Evolutionary conservation across 2,113 vertebrate species (phyloP).

Genomic region (Toxotes jaculatrix): DNA sequence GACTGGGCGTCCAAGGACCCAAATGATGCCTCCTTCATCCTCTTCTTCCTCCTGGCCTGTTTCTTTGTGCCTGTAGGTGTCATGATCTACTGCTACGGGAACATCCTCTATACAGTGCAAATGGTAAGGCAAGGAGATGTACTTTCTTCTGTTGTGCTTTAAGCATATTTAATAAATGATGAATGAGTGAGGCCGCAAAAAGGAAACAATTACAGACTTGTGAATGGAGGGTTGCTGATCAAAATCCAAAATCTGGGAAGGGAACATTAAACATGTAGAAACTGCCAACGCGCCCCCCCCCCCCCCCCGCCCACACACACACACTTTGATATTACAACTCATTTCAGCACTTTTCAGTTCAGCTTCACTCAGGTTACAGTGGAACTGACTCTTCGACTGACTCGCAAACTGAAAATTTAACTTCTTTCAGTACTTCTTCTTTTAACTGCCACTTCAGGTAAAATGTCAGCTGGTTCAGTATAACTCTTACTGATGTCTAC

Average conservation of each 20-base stretch:
- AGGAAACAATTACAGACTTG: neutral
- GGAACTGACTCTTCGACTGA: neutral
- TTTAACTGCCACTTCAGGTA: neutral
- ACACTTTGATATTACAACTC: neutral
- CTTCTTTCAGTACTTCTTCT: neutral
- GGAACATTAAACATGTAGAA: too few species aligned
- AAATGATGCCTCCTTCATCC: conserved; percentile 90
- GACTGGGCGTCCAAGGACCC: conserved; percentile 93
- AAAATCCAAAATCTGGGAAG: neutral
- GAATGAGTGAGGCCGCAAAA: neutral
- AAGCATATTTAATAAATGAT: conserved; percentile 11
- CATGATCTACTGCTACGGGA: conserved; percentile 94
- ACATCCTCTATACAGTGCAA: conserved; percentile 91
- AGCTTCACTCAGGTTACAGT: neutral
- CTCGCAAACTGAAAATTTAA: neutral
- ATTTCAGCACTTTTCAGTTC: neutral
- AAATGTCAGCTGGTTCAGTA: too few species aligned
- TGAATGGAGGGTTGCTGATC: conserved; percentile 13
- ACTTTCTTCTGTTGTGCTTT: neutral
- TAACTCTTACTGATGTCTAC: too few species aligned
- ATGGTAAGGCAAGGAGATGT: conserved; percentile 86
- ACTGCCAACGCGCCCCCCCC: too few species aligned
- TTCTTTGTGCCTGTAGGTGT: conserved; percentile 90
- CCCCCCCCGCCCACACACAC: neutral
- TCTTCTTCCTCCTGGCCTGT: conserved; percentile 92